Conservation (phyloP, 2,888 invertebrate species). For the Nesidiocoris tenuis region DNA sequence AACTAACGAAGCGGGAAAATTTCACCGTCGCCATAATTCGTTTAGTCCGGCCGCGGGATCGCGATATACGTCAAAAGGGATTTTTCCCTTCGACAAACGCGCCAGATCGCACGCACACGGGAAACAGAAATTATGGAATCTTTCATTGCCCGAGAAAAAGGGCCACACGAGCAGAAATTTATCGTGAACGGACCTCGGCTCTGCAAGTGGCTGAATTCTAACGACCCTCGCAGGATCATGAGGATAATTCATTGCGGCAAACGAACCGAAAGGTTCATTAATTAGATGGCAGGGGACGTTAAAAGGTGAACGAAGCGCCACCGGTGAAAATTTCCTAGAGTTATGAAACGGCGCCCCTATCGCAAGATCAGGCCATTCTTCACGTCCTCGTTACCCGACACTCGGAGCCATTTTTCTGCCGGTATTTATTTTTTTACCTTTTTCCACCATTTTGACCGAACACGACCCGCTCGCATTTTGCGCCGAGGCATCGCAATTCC, state of each 20-base stretch:
- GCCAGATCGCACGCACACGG: background rate
- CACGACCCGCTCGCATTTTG: background rate
- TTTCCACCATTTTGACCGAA: background rate
- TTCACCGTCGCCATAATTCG: background rate
- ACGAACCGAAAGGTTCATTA: constrained; percentile 41
- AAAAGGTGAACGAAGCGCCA: constrained; percentile 38
- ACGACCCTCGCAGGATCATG: constrained; percentile 30
- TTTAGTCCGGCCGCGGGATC: background rate
- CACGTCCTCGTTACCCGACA: constrained; percentile 15
- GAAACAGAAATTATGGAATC: constrained; percentile 33
- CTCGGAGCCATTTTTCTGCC: background rate
- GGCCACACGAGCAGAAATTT: constrained; percentile 34
- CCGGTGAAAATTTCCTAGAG: constrained; percentile 24
- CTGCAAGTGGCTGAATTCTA: constrained; percentile 38
- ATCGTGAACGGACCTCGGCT: constrained; percentile 34
- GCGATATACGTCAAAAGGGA: background rate
- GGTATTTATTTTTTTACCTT: background rate
- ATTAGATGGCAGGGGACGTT: constrained; percentile 30
- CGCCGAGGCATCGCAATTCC: background rate
- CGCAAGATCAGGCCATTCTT: constrained; percentile 26
- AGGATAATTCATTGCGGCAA: constrained; percentile 41
- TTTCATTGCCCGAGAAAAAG: constrained; percentile 27
- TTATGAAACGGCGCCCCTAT: constrained; percentile 26
- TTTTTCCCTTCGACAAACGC: background rate
- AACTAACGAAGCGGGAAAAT: background rate